Evolutionary conservation across 2,888 invertebrate species (phyloP).

Genomic region (Lamellibrachia satsuma): DNA sequence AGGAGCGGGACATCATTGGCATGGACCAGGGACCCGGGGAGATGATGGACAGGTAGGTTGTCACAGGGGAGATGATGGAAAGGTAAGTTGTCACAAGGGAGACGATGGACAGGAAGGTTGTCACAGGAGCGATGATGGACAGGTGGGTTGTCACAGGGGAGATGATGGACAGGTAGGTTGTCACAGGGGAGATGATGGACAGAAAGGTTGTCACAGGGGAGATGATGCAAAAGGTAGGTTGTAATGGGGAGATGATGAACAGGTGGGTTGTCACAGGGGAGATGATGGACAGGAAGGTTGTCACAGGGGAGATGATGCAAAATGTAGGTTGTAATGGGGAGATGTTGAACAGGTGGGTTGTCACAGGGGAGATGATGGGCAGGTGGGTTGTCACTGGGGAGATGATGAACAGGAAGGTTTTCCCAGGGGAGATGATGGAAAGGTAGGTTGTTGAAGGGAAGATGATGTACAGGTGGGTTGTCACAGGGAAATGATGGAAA

Average conservation of each 20-base stretch:
- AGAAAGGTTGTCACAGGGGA: conserved; percentile 96
- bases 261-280: too few species aligned
- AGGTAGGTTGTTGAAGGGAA: too few species aligned
- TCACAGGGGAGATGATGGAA: conserved; percentile 77
- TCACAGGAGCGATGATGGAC: conserved; percentile 96
- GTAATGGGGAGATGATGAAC: conserved; percentile 61
- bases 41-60: conserved; percentile 89
- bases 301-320: too few species aligned
- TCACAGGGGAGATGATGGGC: too few species aligned
- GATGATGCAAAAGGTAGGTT: conserved; percentile 75
- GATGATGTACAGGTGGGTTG: too few species aligned
- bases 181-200: conserved; percentile 97
- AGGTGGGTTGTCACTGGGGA: too few species aligned
- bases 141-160: conserved; percentile 67
- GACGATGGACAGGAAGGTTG: too few species aligned
- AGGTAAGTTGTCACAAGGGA: conserved; percentile 96
- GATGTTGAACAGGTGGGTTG: too few species aligned
- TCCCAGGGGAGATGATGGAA: too few species aligned
- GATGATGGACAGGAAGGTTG: too few species aligned
- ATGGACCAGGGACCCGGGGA: conserved; percentile 99
- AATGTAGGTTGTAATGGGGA: too few species aligned
- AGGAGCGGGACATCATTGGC: conserved; percentile 96
- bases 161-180: conserved; percentile 94
- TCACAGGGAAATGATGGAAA: conserved; percentile 74
- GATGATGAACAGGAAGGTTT: too few species aligned